Conservation (phyloP, 2,113 vertebrate genomes). For the cattle (Bos taurus) region ARS-UCD2.0 NC_037328.1:117834501-117835000, state of each 20-base stretch:
- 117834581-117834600: neutral
- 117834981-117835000: neutral
- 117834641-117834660: neutral
- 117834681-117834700: neutral
- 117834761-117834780: neutral
- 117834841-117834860: neutral
- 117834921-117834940: neutral
- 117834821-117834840: neutral
- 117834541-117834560: neutral
- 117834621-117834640: neutral
- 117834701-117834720: neutral
- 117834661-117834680: neutral
- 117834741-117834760: neutral
- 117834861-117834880: neutral
- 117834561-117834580: rapidly evolving
- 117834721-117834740: neutral
- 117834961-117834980: neutral
- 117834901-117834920: neutral
- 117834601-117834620: neutral
- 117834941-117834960: neutral
- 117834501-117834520: neutral
- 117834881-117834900: neutral
- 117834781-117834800: neutral
- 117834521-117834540: neutral
- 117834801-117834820: neutral